Percentiles rank a stretch among this genome's conserved stretches.
These are phyloP conservation scores for Nudaria mundana DNA, from an alignment of 2,888 invertebrate species.

Conservation along the genomic window DNA sequence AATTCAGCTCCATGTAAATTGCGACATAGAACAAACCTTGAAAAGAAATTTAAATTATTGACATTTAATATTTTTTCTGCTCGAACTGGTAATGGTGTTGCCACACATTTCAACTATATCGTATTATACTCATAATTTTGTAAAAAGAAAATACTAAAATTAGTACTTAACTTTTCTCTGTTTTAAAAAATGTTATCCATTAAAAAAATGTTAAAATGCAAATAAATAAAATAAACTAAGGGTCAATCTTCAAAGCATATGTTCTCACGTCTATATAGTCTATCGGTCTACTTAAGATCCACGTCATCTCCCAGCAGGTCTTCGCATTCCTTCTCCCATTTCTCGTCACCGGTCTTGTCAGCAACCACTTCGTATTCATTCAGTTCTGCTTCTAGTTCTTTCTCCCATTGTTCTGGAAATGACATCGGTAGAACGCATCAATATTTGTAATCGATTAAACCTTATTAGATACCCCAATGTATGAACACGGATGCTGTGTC, in stretches of 20 bases:
- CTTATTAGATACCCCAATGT: no score
- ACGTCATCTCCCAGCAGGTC: conserved; percentile 83
- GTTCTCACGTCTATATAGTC: conserved; percentile 16
- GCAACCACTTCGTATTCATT: conserved; percentile 96
- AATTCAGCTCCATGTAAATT: conserved; percentile 32
- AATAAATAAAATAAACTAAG: no score
- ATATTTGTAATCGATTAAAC: not conserved
- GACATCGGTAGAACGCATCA: not conserved
- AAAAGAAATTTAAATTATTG: not conserved
- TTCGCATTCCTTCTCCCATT: conserved; percentile 87
- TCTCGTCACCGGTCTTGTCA: conserved; percentile 68
- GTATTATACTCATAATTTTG: no score
- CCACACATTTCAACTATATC: no score
- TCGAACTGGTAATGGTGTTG: no score
- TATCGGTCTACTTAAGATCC: conserved; percentile 76
- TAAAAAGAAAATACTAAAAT: no score
- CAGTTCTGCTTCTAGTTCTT: conserved; percentile 96
- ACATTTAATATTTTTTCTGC: not conserved
- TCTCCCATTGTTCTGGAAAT: conserved; percentile 95
- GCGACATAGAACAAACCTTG: conserved; percentile 1
- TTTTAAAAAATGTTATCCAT: no score
- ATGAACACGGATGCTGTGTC: no score
- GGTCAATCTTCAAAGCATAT: conserved; percentile 13
- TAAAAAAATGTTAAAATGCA: no score
- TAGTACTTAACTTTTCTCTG: no score